phyloP scores from a whole-genome alignment of 2,113 vertebrate genomes.

The Podilymbus podiceps region DNA sequence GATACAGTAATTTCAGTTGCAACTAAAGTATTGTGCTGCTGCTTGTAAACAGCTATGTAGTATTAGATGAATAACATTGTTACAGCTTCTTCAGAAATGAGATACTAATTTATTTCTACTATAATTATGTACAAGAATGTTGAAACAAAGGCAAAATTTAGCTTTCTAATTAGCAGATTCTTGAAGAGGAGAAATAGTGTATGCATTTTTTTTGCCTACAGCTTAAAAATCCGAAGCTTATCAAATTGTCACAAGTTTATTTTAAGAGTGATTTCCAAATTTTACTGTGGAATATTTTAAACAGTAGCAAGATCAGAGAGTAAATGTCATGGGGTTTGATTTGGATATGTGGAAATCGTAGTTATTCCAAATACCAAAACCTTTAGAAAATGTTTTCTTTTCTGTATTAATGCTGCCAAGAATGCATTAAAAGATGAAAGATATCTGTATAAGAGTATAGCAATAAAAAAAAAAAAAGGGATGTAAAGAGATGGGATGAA shows the following conservation, averaged over 20 bases:
- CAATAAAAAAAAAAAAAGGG: not conserved
- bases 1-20: slow-evolving; percentile 45
- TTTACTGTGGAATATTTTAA: not conserved
- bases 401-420: not conserved
- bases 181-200: not conserved
- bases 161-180: not conserved
- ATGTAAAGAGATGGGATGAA: not conserved
- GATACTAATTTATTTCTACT: not conserved
- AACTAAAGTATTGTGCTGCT: slow-evolving; percentile 2
- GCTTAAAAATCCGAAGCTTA: not conserved
- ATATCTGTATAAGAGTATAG: not conserved
- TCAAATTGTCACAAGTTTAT: not conserved
- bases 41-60: not conserved
- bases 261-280: not conserved
- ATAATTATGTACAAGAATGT: not conserved
- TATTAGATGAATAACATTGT: not conserved
- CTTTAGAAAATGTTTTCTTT: not conserved
- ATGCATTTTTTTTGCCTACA: not conserved
- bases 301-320: not conserved
- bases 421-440: not conserved
- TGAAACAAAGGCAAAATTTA: not conserved
- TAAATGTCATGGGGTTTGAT: not conserved
- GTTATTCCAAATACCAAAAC: not conserved
- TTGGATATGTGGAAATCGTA: not conserved
- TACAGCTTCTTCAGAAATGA: not conserved